Evolutionary conservation across 2,797 vertebrate genomes (phyloP).

Genomic region (Eupleurogrammus muticus): DNA sequence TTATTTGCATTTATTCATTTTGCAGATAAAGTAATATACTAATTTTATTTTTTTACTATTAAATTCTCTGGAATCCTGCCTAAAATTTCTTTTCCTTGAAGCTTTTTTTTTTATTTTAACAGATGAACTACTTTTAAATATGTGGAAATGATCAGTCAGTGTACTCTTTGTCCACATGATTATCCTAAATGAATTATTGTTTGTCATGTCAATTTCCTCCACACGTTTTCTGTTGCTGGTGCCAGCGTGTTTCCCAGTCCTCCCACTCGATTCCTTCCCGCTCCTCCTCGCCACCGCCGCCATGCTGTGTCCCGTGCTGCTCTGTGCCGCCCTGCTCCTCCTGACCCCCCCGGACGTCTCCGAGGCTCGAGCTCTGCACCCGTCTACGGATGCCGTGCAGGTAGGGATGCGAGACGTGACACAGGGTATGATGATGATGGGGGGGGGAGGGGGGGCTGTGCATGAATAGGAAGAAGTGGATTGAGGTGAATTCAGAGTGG

Average conservation of each 20-base stretch:
- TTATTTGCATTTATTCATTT: neutral
- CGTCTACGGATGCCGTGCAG: constrained; percentile 82
- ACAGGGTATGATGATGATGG: no score
- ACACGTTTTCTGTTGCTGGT: constrained; percentile 5
- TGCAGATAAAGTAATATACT: neutral
- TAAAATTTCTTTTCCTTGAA: neutral
- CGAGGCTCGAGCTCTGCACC: constrained; percentile 82
- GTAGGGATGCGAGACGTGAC: constrained; percentile 53
- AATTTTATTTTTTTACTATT: neutral
- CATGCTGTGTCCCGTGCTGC: constrained; percentile 82
- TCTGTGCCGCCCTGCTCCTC: constrained; percentile 80
- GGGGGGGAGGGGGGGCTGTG: neutral
- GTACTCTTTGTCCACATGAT: neutral
- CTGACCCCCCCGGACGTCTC: constrained; percentile 77
- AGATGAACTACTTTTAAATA: neutral
- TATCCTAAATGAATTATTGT: neutral
- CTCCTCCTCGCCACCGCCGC: constrained; percentile 46
- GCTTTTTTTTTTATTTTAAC: no score
- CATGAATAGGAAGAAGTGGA: neutral
- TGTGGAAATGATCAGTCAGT: neutral
- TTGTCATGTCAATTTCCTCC: neutral
- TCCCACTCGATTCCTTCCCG: constrained; percentile 14
- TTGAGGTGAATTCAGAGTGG: constrained; percentile 40
- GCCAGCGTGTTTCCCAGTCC: constrained; percentile 48
- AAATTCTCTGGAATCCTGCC: neutral